Evolutionary conservation across 1,140 invertebrate species (phyloP), one percentile per base, ranked within the genome.

Genomic region (Xylocopa sonorina): DNA sequence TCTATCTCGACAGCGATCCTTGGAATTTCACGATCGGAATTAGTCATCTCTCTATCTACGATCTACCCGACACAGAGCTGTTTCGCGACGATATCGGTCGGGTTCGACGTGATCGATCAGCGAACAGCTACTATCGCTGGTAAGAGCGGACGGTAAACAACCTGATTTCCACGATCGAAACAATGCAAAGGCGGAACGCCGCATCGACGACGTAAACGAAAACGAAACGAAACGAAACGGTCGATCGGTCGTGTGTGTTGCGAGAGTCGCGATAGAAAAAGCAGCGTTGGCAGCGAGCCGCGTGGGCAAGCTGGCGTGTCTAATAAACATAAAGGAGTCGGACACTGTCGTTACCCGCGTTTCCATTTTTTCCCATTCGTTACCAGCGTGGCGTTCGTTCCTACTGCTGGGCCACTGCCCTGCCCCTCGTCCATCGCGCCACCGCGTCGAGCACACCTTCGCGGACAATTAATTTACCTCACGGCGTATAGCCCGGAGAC

Each of bases 401-500:
- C n/a, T n/a, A n/a, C n/a, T n/a, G n/a, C n/a, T n/a, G n/a, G n/a
- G n/a, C n/a, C n/a, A n/a, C n/a, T n/a, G 24, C 34, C 58, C 50
- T 24, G 18, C 24, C 46, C 32, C 68, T 73, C 58, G 55, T 41
- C 66, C 67, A 62, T 57, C 82, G 81, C 12, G 27, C 62, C 78
- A 51, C 57, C 53, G 60, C 50, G 57, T 69, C 68, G 80, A 51
- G 79, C 57, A 71, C 83, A 71, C 78, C 78, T 84, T 81, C 78
- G 83, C 73, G 73, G 76, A 89, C 89, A 90, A 91, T 91, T 90
- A 91, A 90, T 91, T 89, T 87, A 87, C 81, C 83, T 82, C 81
- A 76, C 80, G 72, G 78, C 69, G n/a, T n/a, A 64, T 82, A 80
- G 67, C 82, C 80, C 78, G 76, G 80, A 69, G 77, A 75, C 68